These are phyloP conservation scores for Gulo gulo DNA, from an alignment of 2,113 vertebrate species.

Conservation along the genomic window DNA sequence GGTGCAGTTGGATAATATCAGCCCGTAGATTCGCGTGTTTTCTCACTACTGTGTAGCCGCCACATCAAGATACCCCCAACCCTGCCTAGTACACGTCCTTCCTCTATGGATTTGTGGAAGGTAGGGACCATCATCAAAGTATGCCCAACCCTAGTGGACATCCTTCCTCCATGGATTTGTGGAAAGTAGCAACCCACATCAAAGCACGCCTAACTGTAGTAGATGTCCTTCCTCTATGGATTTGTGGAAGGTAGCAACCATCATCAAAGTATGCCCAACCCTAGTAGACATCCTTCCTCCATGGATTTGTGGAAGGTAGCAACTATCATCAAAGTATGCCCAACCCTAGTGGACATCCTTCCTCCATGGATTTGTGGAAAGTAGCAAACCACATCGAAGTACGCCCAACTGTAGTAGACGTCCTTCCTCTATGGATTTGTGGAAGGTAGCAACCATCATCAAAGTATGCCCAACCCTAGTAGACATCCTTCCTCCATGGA, in stretches of 20 bases:
- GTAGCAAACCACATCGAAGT: too few relatives aligned
- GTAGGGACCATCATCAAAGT: background rate
- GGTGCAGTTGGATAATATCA: too few relatives aligned
- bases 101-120: too few relatives aligned
- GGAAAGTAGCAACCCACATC: too few relatives aligned
- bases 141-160: rapidly evolving
- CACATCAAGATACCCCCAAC: rapidly evolving
- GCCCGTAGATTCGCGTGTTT: rapidly evolving
- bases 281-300: background rate
- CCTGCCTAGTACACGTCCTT: background rate
- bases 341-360: rapidly evolving
- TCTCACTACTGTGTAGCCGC: rapidly evolving
- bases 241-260: too few relatives aligned
- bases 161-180: background rate
- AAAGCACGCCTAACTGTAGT: too few relatives aligned
- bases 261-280: too few relatives aligned
- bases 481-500: rapidly evolving
- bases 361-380: too few relatives aligned
- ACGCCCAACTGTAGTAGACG: rapidly evolving
- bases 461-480: too few relatives aligned
- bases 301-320: too few relatives aligned
- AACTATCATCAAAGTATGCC: too few relatives aligned
- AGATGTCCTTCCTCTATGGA: rapidly evolving
- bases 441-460: too few relatives aligned
- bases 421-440: background rate